Base-by-base conservation (phyloP, 2,113 vertebrate species). In the human (Homo sapiens) region DNA sequence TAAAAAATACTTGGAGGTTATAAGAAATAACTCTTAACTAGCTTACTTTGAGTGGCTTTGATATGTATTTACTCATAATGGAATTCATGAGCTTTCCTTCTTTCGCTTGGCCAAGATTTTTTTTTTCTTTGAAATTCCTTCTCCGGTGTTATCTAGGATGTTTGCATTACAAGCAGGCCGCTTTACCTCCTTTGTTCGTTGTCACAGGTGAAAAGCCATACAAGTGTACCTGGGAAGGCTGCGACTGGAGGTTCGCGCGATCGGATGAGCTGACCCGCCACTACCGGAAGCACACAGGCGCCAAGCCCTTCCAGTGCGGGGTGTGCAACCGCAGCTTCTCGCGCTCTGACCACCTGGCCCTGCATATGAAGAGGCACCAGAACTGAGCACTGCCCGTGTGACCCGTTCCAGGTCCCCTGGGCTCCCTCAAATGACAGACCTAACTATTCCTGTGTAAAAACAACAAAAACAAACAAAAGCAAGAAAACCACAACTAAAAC, bases 281-380 rank as follows among this genome's bases (percentile, higher is more conserved):
- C 98, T 99, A 99, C 99, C 98, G 99, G 98, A 99, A 99, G 98
- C 99, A 99, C 98, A 99, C 99, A 0, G 99, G 99, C 22, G 99
- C 99, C n/a, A 99, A 99, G 98, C 99, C 99, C 32, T 99, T 99
- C 98, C 99, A 99, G 98, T 99, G 99, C 8, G 98, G 98, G 0
- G 99, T 99, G 96, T 99, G 99, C 97, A 99, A 98, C 98, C 99
- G 99, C 95, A 99, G 99, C 97, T 99, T 99, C 99, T 99, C 99
- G 8, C 99, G 99, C 97, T 99, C 99, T 0, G 99, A 99, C 81
- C 99, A 99, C 99, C 99, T 99, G 98, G 99, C 99, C 50, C 99
- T 99, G 84, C 99, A 99, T 99, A 99, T 99, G 99, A 99, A 99
- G 98, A 99, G 99, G 97, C 99, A 99, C 97, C 99, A 99, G 99